phyloP scores from a whole-genome alignment of 1,140 invertebrate genomes.

The Teleogryllus occipitalis region DNA sequence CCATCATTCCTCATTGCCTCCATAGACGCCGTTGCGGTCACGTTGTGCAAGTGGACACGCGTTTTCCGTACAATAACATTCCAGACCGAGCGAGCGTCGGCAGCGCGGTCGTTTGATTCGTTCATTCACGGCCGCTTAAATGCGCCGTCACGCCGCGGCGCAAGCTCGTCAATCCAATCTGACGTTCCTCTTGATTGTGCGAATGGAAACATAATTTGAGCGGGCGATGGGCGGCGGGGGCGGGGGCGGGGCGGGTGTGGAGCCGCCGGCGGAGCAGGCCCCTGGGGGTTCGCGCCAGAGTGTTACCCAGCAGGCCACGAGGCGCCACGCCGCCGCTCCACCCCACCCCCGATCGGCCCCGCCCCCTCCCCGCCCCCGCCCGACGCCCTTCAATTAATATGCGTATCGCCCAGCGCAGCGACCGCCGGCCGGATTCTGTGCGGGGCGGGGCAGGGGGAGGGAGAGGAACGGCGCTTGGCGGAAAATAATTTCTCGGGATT shows the following conservation, averaged over 20 bases:
- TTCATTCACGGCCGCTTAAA: too few relatives aligned
- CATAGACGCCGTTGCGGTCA: too few relatives aligned
- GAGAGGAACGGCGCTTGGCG: neutral
- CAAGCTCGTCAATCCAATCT: slow-evolving; percentile 1
- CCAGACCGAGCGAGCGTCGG: too few relatives aligned
- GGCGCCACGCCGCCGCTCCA: neutral
- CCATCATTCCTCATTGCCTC: too few relatives aligned
- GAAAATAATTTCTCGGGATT: neutral
- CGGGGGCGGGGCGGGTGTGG: neutral
- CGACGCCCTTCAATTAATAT: neutral
- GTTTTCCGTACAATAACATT: too few relatives aligned
- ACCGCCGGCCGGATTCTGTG: neutral
- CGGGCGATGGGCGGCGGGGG: neutral
- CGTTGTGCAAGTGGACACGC: too few relatives aligned
- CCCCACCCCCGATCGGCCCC: too few relatives aligned
- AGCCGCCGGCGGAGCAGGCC: neutral
- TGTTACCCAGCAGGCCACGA: neutral
- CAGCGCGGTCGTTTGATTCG: too few relatives aligned
- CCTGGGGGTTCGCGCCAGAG: neutral
- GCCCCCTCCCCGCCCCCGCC: too few relatives aligned
- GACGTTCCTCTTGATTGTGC: neutral
- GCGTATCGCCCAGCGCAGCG: neutral
- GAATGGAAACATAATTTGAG: neutral
- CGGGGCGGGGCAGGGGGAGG: neutral
- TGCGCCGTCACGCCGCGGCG: neutral